A percentile compares a stretch with the other conserved stretches of the same genome.
These are phyloP conservation scores for Sarcophaga subvicina DNA, from an alignment of 2,888 invertebrate species.

Conservation along the genomic window DNA sequence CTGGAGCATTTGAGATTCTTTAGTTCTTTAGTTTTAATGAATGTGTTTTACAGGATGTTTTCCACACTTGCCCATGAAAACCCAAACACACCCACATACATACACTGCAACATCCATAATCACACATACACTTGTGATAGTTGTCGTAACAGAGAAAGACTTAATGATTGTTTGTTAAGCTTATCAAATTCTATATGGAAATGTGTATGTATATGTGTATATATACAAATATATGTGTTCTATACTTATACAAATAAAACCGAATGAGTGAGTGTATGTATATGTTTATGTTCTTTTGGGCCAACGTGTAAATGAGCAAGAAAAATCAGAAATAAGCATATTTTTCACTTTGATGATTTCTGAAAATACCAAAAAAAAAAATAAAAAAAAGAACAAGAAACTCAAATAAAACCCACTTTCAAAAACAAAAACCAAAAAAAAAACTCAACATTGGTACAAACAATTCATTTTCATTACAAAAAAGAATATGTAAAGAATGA, in stretches of 20 bases:
- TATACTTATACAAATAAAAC: background rate
- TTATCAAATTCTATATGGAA: background rate
- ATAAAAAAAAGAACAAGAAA: background rate
- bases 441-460: background rate
- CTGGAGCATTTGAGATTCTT: constrained; percentile 28
- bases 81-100: background rate
- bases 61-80: background rate
- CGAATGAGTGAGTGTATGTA: background rate
- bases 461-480: background rate
- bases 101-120: background rate
- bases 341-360: constrained; percentile 55
- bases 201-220: background rate
- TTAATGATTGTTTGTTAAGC: constrained; percentile 5
- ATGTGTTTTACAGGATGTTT: constrained; percentile 26
- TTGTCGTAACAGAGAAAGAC: background rate
- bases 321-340: constrained; percentile 57
- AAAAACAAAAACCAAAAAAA: constrained; percentile 1
- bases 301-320: constrained; percentile 35
- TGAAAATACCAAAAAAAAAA: constrained; percentile 1
- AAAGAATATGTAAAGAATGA: background rate
- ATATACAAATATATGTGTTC: background rate
- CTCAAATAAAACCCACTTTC: background rate
- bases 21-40: constrained; percentile 36
- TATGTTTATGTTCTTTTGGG: background rate
- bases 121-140: background rate